Percentiles rank a stretch among this genome's conserved stretches.
These are phyloP conservation scores for Phortica variegata DNA, from an alignment of 1,140 invertebrate species.

Conservation along the genomic window DNA sequence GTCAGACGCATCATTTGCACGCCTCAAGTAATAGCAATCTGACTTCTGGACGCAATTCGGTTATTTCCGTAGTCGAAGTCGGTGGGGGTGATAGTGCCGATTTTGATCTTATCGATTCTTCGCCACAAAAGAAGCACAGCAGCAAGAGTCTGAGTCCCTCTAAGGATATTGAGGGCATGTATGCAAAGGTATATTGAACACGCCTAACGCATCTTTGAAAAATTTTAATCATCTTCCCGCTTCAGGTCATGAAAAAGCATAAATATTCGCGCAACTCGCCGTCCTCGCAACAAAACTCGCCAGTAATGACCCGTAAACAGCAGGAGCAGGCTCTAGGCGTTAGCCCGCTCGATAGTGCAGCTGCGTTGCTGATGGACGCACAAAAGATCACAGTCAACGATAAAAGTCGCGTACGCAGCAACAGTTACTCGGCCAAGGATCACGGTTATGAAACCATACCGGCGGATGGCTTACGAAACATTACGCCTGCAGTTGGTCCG, in stretches of 20 bases:
- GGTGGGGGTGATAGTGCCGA: conserved; percentile 42
- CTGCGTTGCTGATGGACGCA: conserved; percentile 46
- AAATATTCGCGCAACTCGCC: conserved; percentile 43
- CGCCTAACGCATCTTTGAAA: conserved; percentile 8
- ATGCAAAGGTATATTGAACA: conserved; percentile 80
- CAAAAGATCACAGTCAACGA: conserved; percentile 18
- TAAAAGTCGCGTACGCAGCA: conserved; percentile 42
- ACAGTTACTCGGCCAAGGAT: conserved; percentile 57
- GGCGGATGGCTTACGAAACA: conserved; percentile 38
- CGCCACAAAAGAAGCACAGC: conserved; percentile 58
- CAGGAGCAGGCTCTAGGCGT: conserved; percentile 39
- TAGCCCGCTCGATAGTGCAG: conserved; percentile 40
- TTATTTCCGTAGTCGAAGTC: conserved; percentile 53
- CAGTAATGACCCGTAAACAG: conserved; percentile 52
- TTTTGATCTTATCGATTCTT: conserved; percentile 19
- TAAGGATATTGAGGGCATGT: conserved; percentile 80
- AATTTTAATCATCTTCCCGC: conserved; percentile 24
- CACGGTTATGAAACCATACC: conserved; percentile 68
- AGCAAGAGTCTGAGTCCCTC: conserved; percentile 60
- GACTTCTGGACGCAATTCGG: conserved; percentile 55
- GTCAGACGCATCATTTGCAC: conserved; percentile 30
- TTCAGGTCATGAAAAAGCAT: conserved; percentile 55
- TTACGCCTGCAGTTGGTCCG: conserved; percentile 20
- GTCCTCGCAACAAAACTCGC: conserved; percentile 41
- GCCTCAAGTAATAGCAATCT: conserved; percentile 43